Percentiles rank a stretch among this genome's conserved stretches.
Evolutionary conservation across 2,797 vertebrate species (phyloP).

Genomic region (Cyclopterus lumpus): DNA sequence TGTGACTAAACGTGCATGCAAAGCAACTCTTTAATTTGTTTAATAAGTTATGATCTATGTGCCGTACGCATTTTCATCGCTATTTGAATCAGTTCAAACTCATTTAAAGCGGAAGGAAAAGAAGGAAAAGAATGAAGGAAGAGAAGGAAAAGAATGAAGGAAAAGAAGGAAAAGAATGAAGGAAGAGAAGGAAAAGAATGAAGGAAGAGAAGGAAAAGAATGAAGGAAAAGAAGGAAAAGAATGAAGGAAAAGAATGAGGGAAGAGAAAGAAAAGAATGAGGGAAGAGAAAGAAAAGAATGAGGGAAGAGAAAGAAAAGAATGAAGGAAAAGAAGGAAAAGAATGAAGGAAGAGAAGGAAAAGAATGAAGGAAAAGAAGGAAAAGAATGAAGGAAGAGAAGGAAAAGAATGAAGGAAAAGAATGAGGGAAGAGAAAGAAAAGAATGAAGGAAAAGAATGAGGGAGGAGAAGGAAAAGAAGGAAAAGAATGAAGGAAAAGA

Average conservation of each 20-base stretch:
- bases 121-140: too few species aligned
- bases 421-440: too few species aligned
- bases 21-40: neutral
- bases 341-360: too few species aligned
- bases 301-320: too few species aligned
- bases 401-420: neutral
- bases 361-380: neutral
- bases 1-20: neutral
- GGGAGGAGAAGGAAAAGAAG: too few species aligned
- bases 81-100: neutral
- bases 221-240: neutral
- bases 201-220: too few species aligned
- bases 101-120: neutral
- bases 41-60: too few species aligned
- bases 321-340: neutral
- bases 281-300: neutral
- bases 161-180: neutral
- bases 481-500: neutral
- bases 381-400: too few species aligned
- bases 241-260: neutral
- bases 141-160: neutral
- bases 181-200: too few species aligned
- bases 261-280: neutral
- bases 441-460: neutral
- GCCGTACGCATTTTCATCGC: neutral